Evolutionary conservation across 2,113 vertebrate species (phyloP), one percentile per base, ranked within the genome.

Genomic region (Bubalus kerabau): DNA sequence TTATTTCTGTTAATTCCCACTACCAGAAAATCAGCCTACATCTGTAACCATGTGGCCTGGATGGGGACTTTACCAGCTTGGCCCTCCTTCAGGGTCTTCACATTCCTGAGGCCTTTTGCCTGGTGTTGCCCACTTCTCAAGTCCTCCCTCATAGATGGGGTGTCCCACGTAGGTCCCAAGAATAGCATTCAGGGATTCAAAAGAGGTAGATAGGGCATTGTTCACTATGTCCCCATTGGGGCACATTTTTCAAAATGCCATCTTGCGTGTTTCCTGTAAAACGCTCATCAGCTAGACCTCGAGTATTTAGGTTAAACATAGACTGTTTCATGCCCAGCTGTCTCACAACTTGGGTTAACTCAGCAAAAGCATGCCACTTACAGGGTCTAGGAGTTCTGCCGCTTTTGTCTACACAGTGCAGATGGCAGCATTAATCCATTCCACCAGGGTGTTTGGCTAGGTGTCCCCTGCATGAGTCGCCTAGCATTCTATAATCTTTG

Each of bases 361-460:
- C 23, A 12, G 71, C 5, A 26, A 76, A 76, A 43, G 6, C 26
- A 43, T 76, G 36, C 21, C 71, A 76, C 36, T 76, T 76, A 76
- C 3, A 0, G 12, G 11, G 23, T 43, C 71, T 43, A 43, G 71
- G 36, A 76, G 71, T 43, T 76, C 40, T 43, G 4, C 23, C 24
- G 6, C 36, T 24, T 43, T 43, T 0, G 1, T 43, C 71, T 43
- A 43, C 36, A 43, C 12, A 15, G 21, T 43, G 40, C 1, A 1
- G 23, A 76, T 76, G 40, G 40, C 40, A 76, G 30, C 23, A 15
- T 76, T 76, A 76, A 43, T 43, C 71, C 40, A 76, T 26, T 76
- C 71, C 40, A 43, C 23, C 40, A 76, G 23, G 36, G 71, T 2
- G 23, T 43, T 76, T 76, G 23, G 23, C 40, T 76, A 76, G 23